A percentile compares a stretch with the other conserved stretches of the same genome.
phyloP scores from a whole-genome alignment of 30 jellyfish, hydroid and myxozoan genomes.

The Catostylus mosaicus region DNA sequence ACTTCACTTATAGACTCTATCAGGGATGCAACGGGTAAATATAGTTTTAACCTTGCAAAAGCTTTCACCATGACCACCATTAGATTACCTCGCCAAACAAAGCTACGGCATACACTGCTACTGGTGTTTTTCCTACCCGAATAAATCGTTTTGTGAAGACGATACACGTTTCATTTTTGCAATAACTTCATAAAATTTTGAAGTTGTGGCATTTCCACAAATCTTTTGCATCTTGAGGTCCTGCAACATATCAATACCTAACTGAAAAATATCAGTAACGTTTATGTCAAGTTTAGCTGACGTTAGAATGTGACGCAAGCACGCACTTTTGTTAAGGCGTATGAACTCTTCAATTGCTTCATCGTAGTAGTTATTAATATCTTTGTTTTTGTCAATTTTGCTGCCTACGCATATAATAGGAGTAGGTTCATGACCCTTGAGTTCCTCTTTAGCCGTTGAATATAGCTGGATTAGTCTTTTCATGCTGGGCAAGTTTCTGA shows the following conservation, averaged over 20 bases:
- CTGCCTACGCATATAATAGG: slow-evolving; percentile 53
- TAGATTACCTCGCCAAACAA: too few species aligned
- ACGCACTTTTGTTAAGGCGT: not conserved
- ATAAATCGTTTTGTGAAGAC: too few species aligned
- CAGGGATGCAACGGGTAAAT: too few species aligned
- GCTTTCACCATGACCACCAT: too few species aligned
- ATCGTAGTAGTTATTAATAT: slow-evolving; percentile 13
- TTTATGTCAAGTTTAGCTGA: slow-evolving; percentile 52
- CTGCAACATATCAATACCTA: slow-evolving; percentile 22
- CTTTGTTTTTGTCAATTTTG: slow-evolving; percentile 34
- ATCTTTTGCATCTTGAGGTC: not conserved
- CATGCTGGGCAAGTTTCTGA: slow-evolving; percentile 11
- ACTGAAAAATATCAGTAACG: slow-evolving; percentile 40
- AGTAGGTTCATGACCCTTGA: slow-evolving; percentile 1
- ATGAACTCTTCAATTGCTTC: slow-evolving; percentile 20
- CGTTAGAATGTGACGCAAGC: slow-evolving; percentile 35
- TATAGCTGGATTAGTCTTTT: not conserved
- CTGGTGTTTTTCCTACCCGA: too few species aligned
- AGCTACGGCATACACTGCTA: too few species aligned
- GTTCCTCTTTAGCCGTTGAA: slow-evolving; percentile 2
- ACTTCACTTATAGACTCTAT: too few species aligned
- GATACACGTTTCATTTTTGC: not conserved
- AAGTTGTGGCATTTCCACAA: not conserved
- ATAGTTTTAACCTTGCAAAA: too few species aligned
- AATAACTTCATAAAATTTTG: not conserved